Percentiles rank a stretch among this genome's conserved stretches.
These are phyloP conservation scores for Troides aeacus DNA, from an alignment of 2,888 invertebrate genomes.

Conservation along the genomic window DNA sequence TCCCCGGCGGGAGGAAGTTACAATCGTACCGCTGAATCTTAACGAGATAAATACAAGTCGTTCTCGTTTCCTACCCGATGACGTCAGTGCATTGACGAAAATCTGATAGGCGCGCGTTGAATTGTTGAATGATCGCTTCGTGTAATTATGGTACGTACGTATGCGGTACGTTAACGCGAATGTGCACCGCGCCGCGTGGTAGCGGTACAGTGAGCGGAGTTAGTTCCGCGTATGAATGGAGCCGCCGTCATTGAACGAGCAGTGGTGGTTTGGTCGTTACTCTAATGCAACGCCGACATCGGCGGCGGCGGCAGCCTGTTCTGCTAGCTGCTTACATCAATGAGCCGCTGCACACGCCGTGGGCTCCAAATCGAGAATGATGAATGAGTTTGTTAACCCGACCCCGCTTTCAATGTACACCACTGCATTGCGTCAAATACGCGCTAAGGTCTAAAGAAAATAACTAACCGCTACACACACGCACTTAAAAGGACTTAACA, in stretches of 20 bases:
- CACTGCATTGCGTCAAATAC: conserved; percentile 48
- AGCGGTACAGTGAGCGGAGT: conserved; percentile 49
- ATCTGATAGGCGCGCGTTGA: conserved; percentile 15
- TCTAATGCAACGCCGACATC: conserved; percentile 51
- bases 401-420: conserved; percentile 42
- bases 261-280: conserved; percentile 34
- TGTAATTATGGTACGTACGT: conserved; percentile 28
- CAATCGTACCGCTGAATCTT: conserved; percentile 31
- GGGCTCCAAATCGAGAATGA: conserved; percentile 48
- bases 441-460: conserved; percentile 8
- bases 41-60: conserved; percentile 13
- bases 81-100: conserved; percentile 32
- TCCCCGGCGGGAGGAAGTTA: conserved; percentile 43
- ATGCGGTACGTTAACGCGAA: conserved; percentile 29
- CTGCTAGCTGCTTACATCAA: conserved; percentile 30
- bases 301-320: conserved; percentile 30
- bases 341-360: conserved; percentile 33
- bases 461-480: conserved; percentile 5
- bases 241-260: conserved; percentile 56
- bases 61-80: conserved; percentile 16
- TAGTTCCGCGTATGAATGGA: conserved; percentile 63
- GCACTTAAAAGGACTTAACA: neutral
- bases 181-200: conserved; percentile 45
- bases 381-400: conserved; percentile 65
- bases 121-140: conserved; percentile 13